These are phyloP conservation scores for Heterochromis multidens DNA, from an alignment of 2,113 vertebrate species.

Conservation along the genomic window DNA sequence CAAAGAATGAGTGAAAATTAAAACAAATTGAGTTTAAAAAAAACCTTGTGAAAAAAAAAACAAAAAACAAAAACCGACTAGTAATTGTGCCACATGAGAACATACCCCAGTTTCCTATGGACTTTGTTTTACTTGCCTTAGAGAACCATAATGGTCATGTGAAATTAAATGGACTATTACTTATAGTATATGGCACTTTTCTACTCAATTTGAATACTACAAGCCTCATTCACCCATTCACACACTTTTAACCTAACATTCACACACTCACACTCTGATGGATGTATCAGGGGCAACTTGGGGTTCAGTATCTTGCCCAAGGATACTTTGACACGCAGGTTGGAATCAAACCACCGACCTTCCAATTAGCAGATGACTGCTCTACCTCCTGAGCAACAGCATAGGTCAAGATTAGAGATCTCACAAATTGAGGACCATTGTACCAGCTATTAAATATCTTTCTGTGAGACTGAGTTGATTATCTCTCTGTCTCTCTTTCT, in stretches of 20 bases:
- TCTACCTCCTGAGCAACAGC: background rate
- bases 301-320: background rate
- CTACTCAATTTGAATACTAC: background rate
- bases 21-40: background rate
- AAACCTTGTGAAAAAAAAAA: background rate
- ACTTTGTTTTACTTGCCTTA: background rate
- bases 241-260: background rate
- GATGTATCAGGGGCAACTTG: background rate
- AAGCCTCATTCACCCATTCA: background rate
- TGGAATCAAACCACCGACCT: background rate
- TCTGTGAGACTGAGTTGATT: background rate
- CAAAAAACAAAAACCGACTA: too few relatives aligned
- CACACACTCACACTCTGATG: background rate
- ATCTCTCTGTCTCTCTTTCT: background rate
- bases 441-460: background rate
- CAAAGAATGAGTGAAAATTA: background rate
- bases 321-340: background rate
- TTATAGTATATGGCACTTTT: background rate
- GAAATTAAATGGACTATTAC: background rate
- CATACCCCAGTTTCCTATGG: background rate
- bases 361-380: background rate
- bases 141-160: background rate
- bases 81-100: background rate
- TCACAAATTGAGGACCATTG: background rate
- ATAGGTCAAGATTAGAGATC: background rate